phyloP scores from a whole-genome alignment of 2,888 invertebrate species.

The Callinectes sapidus region DNA sequence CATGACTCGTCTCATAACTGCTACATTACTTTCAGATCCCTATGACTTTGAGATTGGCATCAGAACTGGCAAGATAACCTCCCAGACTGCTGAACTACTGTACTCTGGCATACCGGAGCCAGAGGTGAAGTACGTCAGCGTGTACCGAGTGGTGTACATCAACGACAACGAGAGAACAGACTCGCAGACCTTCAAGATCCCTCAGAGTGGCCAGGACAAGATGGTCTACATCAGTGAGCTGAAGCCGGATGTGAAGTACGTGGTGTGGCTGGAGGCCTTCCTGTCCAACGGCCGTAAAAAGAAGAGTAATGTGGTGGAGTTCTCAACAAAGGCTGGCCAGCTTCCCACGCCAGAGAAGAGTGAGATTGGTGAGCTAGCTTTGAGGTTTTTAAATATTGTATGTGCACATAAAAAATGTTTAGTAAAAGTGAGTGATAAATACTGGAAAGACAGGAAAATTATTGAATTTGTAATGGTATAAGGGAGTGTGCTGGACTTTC shows the following conservation, averaged over 20 bases:
- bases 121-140: conserved; percentile 91
- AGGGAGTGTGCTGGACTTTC: neutral
- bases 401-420: neutral
- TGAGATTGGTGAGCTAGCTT: conserved; percentile 78
- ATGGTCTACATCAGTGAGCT: conserved; percentile 53
- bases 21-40: conserved; percentile 81
- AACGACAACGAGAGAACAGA: conserved; percentile 84
- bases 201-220: conserved; percentile 77
- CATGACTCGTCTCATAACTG: neutral
- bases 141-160: conserved; percentile 89
- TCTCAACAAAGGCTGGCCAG: conserved; percentile 86
- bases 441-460: neutral
- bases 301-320: conserved; percentile 91
- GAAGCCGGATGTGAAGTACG: conserved; percentile 80
- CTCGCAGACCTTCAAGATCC: conserved; percentile 83
- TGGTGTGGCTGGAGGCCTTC: conserved; percentile 92
- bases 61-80: conserved; percentile 85
- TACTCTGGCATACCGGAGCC: conserved; percentile 92
- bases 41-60: conserved; percentile 89
- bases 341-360: conserved; percentile 77
- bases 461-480: neutral
- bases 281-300: conserved; percentile 92
- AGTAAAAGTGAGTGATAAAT: neutral
- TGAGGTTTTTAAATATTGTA: neutral
- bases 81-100: conserved; percentile 85